Evolutionary conservation across 2,888 invertebrate genomes (phyloP).

Genomic region (Heliothis peltigera): DNA sequence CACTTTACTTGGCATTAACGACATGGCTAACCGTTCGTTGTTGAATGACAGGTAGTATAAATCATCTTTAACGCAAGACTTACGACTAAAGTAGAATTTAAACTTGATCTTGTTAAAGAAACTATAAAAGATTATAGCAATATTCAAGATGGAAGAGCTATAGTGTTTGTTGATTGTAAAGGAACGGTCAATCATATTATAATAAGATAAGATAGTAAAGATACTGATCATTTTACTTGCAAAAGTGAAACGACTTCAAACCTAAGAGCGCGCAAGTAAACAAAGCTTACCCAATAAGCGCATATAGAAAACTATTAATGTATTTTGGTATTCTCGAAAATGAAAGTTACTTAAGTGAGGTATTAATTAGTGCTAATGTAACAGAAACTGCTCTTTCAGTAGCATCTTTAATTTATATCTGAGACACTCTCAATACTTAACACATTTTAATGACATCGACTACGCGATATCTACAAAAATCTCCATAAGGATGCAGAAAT

Average conservation of each 20-base stretch:
- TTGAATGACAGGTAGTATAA: conserved; percentile 16
- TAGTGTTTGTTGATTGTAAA: background rate
- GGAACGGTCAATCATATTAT: background rate
- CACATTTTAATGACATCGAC: too few species aligned
- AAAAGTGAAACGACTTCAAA: background rate
- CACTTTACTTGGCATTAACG: conserved; percentile 24
- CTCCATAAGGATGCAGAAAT: too few species aligned
- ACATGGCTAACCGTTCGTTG: conserved; percentile 9
- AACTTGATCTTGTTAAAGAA: conserved; percentile 1
- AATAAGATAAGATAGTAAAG: background rate
- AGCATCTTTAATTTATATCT: too few species aligned
- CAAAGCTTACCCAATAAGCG: too few species aligned
- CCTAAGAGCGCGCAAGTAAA: background rate
- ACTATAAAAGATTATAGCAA: background rate
- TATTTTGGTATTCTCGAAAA: too few species aligned
- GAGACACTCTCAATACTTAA: too few species aligned
- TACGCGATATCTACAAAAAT: too few species aligned
- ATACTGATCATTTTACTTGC: background rate
- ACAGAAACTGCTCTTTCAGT: too few species aligned
- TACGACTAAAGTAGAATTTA: background rate
- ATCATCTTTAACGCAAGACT: conserved; percentile 11
- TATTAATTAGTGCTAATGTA: too few species aligned
- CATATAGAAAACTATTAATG: too few species aligned
- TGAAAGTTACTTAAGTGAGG: too few species aligned
- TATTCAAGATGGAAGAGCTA: too few species aligned